phyloP scores from a whole-genome alignment of 2,888 invertebrate genomes.

The Drosophila sordidapex region DNA sequence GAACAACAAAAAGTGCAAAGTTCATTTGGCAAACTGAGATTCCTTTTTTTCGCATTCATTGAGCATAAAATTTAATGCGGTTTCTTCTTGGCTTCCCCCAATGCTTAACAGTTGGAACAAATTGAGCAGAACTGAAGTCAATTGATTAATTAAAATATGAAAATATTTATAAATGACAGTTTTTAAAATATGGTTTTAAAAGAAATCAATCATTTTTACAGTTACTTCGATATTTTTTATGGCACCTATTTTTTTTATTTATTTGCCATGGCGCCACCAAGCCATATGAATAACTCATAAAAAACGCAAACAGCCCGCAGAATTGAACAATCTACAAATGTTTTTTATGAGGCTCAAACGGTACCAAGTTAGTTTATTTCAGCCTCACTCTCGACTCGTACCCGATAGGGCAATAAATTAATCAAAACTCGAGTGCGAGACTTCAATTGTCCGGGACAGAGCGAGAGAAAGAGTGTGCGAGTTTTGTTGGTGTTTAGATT shows the following conservation, averaged over 20 bases:
- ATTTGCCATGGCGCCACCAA: constrained; percentile 50
- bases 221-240: constrained; percentile 20
- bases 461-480: constrained; percentile 1
- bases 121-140: not conserved
- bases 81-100: not conserved
- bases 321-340: constrained; percentile 37
- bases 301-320: constrained; percentile 57
- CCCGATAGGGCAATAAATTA: constrained; percentile 65
- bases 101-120: not conserved
- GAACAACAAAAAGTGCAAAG: constrained; percentile 43
- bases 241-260: constrained; percentile 11
- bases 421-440: constrained; percentile 66
- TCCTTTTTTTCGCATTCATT: constrained; percentile 3
- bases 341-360: constrained; percentile 54
- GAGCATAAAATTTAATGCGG: constrained; percentile 49
- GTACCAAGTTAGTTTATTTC: constrained; percentile 45
- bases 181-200: not conserved
- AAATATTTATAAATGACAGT: not conserved
- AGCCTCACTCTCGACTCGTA: constrained; percentile 17
- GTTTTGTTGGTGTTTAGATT: constrained; percentile 22
- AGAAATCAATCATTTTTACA: constrained; percentile 21
- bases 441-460: constrained; percentile 31
- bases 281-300: constrained; percentile 54
- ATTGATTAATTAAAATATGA: not conserved
- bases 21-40: constrained; percentile 52